These are phyloP conservation scores for Meghimatium bilineatum DNA, from an alignment of 2,888 invertebrate genomes.

Conservation along the genomic window DNA sequence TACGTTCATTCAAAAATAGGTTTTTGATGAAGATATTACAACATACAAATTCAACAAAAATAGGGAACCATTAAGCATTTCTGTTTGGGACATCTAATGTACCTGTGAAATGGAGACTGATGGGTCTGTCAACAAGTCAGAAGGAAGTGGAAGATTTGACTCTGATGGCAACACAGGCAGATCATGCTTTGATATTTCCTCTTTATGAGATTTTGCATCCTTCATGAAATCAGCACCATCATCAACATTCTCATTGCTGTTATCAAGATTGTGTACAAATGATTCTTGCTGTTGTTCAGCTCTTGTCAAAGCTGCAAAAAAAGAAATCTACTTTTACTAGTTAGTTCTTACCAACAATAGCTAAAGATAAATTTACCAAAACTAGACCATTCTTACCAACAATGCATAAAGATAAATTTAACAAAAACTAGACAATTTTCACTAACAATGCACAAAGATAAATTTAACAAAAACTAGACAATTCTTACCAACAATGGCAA, in stretches of 20 bases:
- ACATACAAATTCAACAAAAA: no score
- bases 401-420: no score
- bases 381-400: background rate
- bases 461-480: background rate
- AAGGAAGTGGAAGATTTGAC: background rate
- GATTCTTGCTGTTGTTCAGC: conserved; percentile 1
- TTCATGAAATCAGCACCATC: background rate
- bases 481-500: background rate
- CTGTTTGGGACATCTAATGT: background rate
- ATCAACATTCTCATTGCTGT: background rate
- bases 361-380: background rate
- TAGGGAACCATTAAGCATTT: background rate
- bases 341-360: background rate
- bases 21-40: no score
- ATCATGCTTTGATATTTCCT: background rate
- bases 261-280: background rate
- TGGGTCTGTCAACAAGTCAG: background rate
- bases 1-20: no score
- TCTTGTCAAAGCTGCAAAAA: background rate
- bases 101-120: background rate
- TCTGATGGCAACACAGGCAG: background rate
- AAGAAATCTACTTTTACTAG: background rate
- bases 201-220: background rate
- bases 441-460: background rate
- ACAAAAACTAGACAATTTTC: no score